Evolutionary conservation across 2,113 vertebrate species (phyloP), one percentile per base, ranked within the genome.

Genomic region (Rutilus rutilus): DNA sequence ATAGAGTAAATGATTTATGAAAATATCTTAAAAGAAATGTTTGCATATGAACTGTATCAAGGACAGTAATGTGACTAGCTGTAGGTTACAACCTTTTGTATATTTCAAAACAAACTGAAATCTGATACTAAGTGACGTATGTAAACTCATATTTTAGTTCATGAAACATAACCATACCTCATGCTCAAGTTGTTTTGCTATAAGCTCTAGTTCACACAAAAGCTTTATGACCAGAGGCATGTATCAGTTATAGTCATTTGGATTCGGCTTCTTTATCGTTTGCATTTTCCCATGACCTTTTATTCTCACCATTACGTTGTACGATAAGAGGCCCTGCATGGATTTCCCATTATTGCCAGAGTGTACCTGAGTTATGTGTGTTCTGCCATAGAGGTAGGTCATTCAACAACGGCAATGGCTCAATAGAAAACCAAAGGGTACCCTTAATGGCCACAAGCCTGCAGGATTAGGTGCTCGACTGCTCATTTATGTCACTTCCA

Each of bases 161-260:
- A 75, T 12, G 67, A 71, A 71, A 71, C 67, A 74, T 47, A n/a
- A 25, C 42, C 5, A 74, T 74, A 25, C 12, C 23, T 47, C 71
- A 25, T 75, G n/a, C 71, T 75, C 42, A 50, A 15, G 71, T 75
- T 47, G 25, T 14, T 75, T 47, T 75, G 71, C 42, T 75, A 0
- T 75, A 74, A 74, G 42, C 14, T 75, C 7, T 42, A 50, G 73
- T 75, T 75, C 54, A 62, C 57, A 84, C 36, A 85, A 85, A 76
- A 69, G 54, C 73, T 52, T 36, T n/a, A 42, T 73, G n/a, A 88
- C 90, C 88, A 82, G 47, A 62, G 88, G 88, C 86, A 27, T 80
- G 57, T 80, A 64, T 65, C 59, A 82, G 52, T 45, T 30, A 3
- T 65, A 54, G 36, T 50, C 78, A 59, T 73, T 62, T 57, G 60